Conservation (phyloP, 2,888 invertebrate species). For the Phytoseiulus persimilis region DNA sequence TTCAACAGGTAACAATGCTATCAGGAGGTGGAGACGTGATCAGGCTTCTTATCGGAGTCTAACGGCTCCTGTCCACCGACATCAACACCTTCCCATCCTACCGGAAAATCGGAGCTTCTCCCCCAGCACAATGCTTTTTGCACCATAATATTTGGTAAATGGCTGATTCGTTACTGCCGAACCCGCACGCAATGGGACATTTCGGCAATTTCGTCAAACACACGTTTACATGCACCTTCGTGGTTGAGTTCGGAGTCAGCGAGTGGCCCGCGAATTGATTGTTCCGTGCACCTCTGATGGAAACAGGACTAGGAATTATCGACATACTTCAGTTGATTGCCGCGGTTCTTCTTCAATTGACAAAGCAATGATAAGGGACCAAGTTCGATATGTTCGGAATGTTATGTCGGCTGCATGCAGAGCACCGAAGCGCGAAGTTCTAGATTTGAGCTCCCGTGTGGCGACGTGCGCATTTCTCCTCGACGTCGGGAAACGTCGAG, state of each 20-base stretch:
- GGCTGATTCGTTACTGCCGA: neutral
- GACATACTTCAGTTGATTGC: neutral
- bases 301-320: neutral
- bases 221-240: neutral
- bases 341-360: neutral
- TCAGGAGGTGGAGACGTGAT: too few species aligned
- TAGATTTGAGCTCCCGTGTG: neutral
- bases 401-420: neutral
- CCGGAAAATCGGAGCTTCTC: neutral
- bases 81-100: neutral
- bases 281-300: neutral
- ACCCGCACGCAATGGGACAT: neutral
- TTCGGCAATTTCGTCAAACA: neutral
- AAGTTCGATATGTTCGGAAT: neutral
- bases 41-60: too few species aligned
- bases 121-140: neutral
- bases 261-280: neutral
- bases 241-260: neutral
- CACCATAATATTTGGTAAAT: neutral
- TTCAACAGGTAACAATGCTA: too few species aligned
- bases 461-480: neutral
- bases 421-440: neutral
- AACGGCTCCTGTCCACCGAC: too few species aligned
- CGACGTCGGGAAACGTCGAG: neutral
- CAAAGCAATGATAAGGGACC: too few species aligned